Conservation (phyloP, 2,797 vertebrate genomes). For the Gymnodraco acuticeps region DNA sequence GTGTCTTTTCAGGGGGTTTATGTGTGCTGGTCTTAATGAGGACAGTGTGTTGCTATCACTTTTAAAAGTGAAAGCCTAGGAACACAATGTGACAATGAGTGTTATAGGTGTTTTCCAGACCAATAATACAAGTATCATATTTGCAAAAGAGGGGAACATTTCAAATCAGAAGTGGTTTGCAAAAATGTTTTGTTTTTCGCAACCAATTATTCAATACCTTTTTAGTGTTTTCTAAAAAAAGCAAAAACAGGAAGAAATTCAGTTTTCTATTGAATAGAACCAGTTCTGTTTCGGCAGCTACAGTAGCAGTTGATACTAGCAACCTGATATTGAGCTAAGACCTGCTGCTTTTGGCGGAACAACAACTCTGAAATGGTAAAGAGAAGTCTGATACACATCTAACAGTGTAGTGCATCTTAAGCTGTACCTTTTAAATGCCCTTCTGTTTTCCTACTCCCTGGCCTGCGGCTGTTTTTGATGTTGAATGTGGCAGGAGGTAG, state of each 20-base stretch:
- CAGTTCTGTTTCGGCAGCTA: too few species aligned
- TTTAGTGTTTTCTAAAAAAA: neutral
- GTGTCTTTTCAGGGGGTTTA: neutral
- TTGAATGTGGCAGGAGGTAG: constrained; percentile 30
- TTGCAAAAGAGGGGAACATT: neutral
- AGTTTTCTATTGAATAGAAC: too few species aligned
- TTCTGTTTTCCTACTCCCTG: constrained; percentile 25
- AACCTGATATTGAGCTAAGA: constrained; percentile 1
- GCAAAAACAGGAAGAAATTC: neutral
- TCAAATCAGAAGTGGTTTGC: neutral
- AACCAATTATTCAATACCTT: neutral
- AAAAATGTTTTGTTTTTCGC: neutral
- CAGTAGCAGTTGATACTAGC: neutral
- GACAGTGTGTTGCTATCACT: neutral
- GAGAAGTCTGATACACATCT: constrained; percentile 1
- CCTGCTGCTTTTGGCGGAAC: constrained; percentile 7
- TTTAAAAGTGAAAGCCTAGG: constrained; percentile 3
- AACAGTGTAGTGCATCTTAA: neutral
- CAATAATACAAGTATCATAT: neutral
- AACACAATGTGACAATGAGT: neutral
- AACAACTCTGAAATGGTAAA: constrained; percentile 5
- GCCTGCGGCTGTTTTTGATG: constrained; percentile 38
- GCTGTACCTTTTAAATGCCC: neutral
- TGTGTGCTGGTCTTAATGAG: neutral
- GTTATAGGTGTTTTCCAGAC: neutral